Evolutionary conservation across 2,113 vertebrate species (phyloP).

Genomic region (Perccottus glenii): DNA sequence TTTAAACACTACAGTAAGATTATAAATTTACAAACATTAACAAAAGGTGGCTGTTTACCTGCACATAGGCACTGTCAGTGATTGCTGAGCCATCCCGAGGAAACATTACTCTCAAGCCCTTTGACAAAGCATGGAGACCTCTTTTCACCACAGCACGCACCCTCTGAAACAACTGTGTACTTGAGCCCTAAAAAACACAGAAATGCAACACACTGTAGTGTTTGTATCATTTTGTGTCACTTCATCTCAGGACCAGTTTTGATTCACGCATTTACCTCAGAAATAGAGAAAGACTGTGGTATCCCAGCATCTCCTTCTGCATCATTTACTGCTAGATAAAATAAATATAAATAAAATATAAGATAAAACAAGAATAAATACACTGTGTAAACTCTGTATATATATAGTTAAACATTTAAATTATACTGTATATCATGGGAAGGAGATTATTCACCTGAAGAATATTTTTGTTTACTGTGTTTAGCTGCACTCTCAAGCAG

Average conservation of each 20-base stretch:
- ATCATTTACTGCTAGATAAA: conserved; percentile 6
- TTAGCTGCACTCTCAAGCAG: conserved; percentile 82
- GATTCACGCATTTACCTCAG: conserved; percentile 43
- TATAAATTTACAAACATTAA: background rate
- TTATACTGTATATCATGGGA: background rate
- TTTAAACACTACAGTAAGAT: background rate
- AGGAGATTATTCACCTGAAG: conserved; percentile 17
- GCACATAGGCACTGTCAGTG: conserved; percentile 80
- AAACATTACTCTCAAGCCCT: conserved; percentile 50
- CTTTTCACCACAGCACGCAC: conserved; percentile 81
- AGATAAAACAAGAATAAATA: too few relatives aligned
- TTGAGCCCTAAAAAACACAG: conserved; percentile 75
- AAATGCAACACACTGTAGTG: conserved; percentile 9
- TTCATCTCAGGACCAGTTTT: background rate
- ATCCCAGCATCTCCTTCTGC: conserved; percentile 10
- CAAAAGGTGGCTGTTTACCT: conserved; percentile 73
- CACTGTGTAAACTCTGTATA: too few relatives aligned
- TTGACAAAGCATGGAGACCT: conserved; percentile 76
- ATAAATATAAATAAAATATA: too few relatives aligned
- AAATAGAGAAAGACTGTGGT: conserved; percentile 20
- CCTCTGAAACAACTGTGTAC: conserved; percentile 77
- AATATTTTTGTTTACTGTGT: conserved; percentile 2
- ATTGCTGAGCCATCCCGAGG: conserved; percentile 70
- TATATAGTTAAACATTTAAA: background rate
- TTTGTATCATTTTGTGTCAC: too few relatives aligned